Evolutionary conservation across 1,140 invertebrate species (phyloP), one percentile per base, ranked within the genome.

Genomic region (Ptiloglossa arizonensis): DNA sequence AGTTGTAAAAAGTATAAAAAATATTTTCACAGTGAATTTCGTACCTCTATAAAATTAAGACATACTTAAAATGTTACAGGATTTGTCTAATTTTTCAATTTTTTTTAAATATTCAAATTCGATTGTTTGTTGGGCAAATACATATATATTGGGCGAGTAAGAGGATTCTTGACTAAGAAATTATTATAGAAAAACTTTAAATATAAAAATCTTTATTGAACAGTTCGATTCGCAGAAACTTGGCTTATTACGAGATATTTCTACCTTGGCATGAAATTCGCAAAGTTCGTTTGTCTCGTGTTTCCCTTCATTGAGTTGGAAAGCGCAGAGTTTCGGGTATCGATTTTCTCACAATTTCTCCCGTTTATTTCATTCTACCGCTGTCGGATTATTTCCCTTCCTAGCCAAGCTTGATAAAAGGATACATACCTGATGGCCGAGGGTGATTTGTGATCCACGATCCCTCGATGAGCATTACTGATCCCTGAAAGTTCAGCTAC

Each of bases 391-490:
- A 72, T 50, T 63, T n/a, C 22, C 57, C 57, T 35, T 1, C 6
- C 41, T 24, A 24, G 44, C 29, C 1, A 13, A 44, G n/a, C 50
- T 38, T 24, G 38, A 56, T 74, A 67, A 74, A 67, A 74, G 71
- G n/a, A 41, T 67, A 56, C 27, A 19, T 74, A 56, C n/a, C 71
- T 35, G 46, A 64, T 73, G 46, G 48, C 24, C 59, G 44, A 56
- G 62, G 50, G 48, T 67, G 50, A 74, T 54, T 27, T 38, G 67
- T 27, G n/a, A 64, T 38, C 24, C 50, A 50, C 48, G 27, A 66
- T 63, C 69, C 46, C 27, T 24, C 19, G 17, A 62, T 74, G 64
- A 83, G 46, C 68, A 83, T 76, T 76, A 59, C 57, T 50, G 80
- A 73, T 52, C 50, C 79, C 59, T 29, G 3, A 27, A 17, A 15